These are phyloP conservation scores for Drosophila paracracens DNA, from an alignment of 2,888 invertebrate genomes.

Conservation along the genomic window DNA sequence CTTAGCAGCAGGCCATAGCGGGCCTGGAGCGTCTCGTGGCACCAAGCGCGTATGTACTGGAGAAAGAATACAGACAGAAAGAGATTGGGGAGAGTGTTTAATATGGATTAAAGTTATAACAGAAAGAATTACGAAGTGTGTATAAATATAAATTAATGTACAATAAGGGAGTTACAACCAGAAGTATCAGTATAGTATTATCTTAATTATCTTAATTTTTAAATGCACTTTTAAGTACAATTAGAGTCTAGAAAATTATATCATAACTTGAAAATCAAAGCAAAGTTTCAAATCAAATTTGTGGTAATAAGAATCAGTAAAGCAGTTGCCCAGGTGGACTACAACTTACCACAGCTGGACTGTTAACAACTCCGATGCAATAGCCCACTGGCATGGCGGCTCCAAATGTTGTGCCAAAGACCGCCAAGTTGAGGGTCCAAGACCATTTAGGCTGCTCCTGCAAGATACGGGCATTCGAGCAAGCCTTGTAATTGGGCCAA, in stretches of 20 bases:
- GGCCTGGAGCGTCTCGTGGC: conserved; percentile 88
- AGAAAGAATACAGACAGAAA: not conserved
- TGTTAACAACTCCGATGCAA: conserved; percentile 93
- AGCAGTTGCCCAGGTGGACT: not conserved
- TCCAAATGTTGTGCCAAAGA: conserved; percentile 85
- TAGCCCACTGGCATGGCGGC: conserved; percentile 92
- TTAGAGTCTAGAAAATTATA: no score
- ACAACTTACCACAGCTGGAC: conserved; percentile 89
- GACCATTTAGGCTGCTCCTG: conserved; percentile 63
- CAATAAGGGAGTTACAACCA: not conserved
- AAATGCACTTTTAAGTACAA: no score
- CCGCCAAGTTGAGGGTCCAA: conserved; percentile 51
- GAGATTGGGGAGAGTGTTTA: not conserved
- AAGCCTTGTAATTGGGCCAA: not conserved
- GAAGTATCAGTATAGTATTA: no score
- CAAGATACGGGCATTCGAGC: not conserved
- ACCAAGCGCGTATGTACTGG: conserved; percentile 89
- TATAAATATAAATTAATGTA: no score
- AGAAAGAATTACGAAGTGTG: not conserved
- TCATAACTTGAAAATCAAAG: no score
- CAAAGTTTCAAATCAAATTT: not conserved
- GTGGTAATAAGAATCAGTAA: not conserved
- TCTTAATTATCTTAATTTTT: no score
- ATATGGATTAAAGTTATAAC: not conserved
- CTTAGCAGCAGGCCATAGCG: conserved; percentile 87